Evolutionary conservation across 2,113 vertebrate genomes (phyloP), one percentile per base, ranked within the genome.

Genomic region (Pardalotus punctatus): DNA sequence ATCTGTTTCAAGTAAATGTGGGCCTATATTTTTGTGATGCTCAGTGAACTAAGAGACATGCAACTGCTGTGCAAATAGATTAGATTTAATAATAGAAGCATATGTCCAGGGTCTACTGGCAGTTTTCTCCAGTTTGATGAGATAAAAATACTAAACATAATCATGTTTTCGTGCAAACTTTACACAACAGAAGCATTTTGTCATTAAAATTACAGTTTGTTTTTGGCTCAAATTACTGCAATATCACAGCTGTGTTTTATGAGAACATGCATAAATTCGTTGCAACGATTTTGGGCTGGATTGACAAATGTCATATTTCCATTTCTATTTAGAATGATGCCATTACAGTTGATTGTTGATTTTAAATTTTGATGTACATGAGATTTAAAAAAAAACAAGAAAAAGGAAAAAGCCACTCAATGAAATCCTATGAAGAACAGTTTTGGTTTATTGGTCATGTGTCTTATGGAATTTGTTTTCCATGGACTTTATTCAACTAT

Each of bases 111-210:
- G 38, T 94, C 5, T 3, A 47, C 35, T 64, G 50, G 9, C 77
- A 95, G 58, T 93, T 95, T 95, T 79, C 57, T 93, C 29, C 64
- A 50, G 19, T 95, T 95, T 73, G 27, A 88, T 86, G 73, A 93
- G 84, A 97, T 81, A 78, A 85, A 70, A 92, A 85, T 50, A 74
- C 71, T 89, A 86, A 61, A 85, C 9, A 14, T 85, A 96, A 97
- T 92, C 70, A 95, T 93, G 81, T 86, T 88, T 97, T 93, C 96
- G 80, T 90, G 79, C 82, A 81, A 94, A 74, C 48, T 79, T 86
- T 92, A 96, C 78, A 87, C 89, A 92, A 72, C 88, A 96, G 90
- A 90, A 82, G 11, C 89, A 89, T 96, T 96, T 95, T 94, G 56
- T 70, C 61, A 96, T 96, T 97, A 95, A 96, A 97, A 83, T 77